Evolutionary conservation across 2,888 invertebrate genomes (phyloP).

Genomic region (Cheilosia vulpina): DNA sequence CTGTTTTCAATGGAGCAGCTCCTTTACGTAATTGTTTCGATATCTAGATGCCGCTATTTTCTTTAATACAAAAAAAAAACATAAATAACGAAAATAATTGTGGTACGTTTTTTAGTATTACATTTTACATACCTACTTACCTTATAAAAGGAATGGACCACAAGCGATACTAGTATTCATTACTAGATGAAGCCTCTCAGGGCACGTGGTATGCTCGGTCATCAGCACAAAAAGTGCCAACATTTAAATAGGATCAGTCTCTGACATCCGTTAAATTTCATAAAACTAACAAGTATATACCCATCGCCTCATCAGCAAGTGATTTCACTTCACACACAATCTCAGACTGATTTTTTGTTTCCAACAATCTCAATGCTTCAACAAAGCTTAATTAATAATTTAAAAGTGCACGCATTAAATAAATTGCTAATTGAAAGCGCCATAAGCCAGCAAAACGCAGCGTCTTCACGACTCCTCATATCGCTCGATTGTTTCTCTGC

Average conservation of each 20-base stretch:
- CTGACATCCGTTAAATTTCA: constrained; percentile 25
- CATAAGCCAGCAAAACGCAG: constrained; percentile 57
- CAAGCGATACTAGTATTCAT: too few relatives aligned
- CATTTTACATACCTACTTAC: too few relatives aligned
- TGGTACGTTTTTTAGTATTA: too few relatives aligned
- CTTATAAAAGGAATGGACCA: too few relatives aligned
- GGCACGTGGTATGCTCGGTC: background rate
- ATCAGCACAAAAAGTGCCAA: background rate
- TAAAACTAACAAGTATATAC: constrained; percentile 11
- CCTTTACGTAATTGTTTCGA: too few relatives aligned
- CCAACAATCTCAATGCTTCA: constrained; percentile 16
- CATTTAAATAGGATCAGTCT: background rate
- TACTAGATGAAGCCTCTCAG: background rate
- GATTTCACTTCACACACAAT: constrained; percentile 26
- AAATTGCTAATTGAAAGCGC: constrained; percentile 69
- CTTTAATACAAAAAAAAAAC: too few relatives aligned
- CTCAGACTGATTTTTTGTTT: constrained; percentile 3
- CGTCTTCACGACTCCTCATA: constrained; percentile 28
- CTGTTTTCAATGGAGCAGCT: too few relatives aligned
- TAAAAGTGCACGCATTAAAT: constrained; percentile 70
- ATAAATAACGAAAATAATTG: too few relatives aligned
- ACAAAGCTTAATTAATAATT: constrained; percentile 66
- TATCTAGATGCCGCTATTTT: too few relatives aligned
- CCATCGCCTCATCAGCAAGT: constrained; percentile 40
- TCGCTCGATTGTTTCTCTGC: constrained; percentile 2